Base-by-base conservation (phyloP, 92 coral and sea anemone genomes). In the Epizoanthus rinbou region DNA sequence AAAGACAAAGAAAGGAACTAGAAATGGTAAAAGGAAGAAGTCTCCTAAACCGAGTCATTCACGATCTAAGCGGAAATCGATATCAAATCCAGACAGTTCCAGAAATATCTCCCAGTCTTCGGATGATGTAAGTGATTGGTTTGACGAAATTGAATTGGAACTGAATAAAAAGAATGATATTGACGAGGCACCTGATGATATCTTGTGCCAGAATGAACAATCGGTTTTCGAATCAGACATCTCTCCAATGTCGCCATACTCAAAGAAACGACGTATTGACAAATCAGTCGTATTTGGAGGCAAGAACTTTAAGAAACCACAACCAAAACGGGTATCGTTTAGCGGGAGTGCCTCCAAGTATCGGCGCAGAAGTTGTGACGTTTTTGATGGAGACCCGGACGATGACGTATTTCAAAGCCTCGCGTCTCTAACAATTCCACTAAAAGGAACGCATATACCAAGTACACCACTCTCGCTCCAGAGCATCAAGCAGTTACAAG, bases 401-500 rank as follows among this genome's bases (percentile, higher is more conserved):
- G 88, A 88, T 31, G 93, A 89, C 24, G 92, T 92, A 50, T 85
- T 89, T 33, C 84, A 74, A 57, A 84, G 90, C 89, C 76, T 85
- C 57, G 25, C 23, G 43, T 21, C 80, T 57, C 73, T 82, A 6
- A 73, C 89, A 24, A 35, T 76, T 50, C 82, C 81, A 37, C 62
- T 75, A 10, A 82, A 72, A 39, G 89, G 89, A 54, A 79, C 89
- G 6, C 69, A 43, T 57, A 73, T 84, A 25, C 91, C 90, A 6
- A 85, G 72, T 41, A 88, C 98, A 7, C 95, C 96, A 6, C 47
- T 95, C 25, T 95, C 98, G 5, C 88, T 89, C 10, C 86, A 80
- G 43, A 95, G 98, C 88, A 79, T 95, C 21, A 88, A 86, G 80
- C 80, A 89, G n/a, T 88, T 95, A 10, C 93, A 92, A 41, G 98